These are phyloP conservation scores for Strix occidentalis DNA, from an alignment of 2,797 vertebrate genomes.

Conservation along the genomic window DNA sequence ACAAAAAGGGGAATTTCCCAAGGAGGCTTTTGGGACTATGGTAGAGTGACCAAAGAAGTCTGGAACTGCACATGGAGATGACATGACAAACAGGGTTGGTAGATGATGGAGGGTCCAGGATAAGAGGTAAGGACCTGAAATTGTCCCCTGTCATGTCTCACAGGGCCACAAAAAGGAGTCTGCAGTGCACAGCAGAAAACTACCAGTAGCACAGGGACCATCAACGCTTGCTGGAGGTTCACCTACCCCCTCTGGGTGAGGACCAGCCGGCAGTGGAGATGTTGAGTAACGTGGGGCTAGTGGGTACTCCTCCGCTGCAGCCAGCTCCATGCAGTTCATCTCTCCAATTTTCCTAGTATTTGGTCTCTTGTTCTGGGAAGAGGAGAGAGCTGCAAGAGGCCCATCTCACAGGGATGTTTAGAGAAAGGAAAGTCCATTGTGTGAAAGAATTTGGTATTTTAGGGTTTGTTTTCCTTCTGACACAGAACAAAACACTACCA, in stretches of 20 bases:
- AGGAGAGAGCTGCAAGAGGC: slow-evolving; percentile 44
- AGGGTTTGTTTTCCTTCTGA: slow-evolving; percentile 53
- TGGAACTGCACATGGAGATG: not conserved
- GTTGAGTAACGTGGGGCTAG: not conserved
- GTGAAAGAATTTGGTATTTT: slow-evolving; percentile 44
- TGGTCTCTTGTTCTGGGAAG: slow-evolving; percentile 48
- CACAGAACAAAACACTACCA: slow-evolving; percentile 20
- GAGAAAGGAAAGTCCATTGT: slow-evolving; percentile 55
- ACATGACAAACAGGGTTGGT: not conserved
- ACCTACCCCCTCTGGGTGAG: not conserved
- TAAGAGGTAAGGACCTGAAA: not conserved
- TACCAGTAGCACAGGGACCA: not conserved
- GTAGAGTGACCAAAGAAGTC: not conserved
- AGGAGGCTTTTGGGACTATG: not conserved
- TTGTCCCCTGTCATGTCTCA: fast-evolving
- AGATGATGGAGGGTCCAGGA: not conserved
- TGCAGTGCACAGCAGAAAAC: not conserved
- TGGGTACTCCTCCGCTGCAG: not conserved
- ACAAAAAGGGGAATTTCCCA: not conserved
- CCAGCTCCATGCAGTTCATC: slow-evolving; percentile 3
- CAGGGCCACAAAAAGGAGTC: not conserved
- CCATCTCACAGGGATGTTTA: slow-evolving; percentile 39
- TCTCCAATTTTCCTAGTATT: slow-evolving; percentile 44
- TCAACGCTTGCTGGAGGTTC: not conserved
- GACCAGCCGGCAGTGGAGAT: not conserved